These are phyloP conservation scores for Formica selysi DNA, from an alignment of 1,140 invertebrate genomes.

Conservation along the genomic window DNA sequence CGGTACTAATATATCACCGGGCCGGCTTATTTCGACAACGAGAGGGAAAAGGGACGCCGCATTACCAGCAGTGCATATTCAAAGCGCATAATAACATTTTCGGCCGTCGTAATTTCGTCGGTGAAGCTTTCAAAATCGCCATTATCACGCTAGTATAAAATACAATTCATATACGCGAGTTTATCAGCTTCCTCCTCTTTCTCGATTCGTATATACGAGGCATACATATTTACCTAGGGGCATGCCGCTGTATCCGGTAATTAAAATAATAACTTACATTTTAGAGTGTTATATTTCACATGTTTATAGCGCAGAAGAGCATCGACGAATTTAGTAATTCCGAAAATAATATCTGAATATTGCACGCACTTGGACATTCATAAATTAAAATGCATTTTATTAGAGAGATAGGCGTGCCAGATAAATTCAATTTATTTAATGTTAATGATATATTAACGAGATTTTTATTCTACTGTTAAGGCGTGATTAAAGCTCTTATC, in stretches of 20 bases:
- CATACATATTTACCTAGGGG: slow-evolving; percentile 35
- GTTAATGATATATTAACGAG: neutral
- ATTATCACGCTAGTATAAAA: slow-evolving; percentile 47
- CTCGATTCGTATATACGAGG: slow-evolving; percentile 10
- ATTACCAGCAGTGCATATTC: slow-evolving; percentile 58
- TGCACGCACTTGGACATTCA: too few relatives aligned
- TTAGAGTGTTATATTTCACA: slow-evolving; percentile 14
- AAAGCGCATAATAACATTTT: slow-evolving; percentile 56
- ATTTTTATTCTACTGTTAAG: neutral
- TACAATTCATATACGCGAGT: slow-evolving; percentile 41
- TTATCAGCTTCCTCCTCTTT: slow-evolving; percentile 41
- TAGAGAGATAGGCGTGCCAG: neutral
- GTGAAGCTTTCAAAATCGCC: slow-evolving; percentile 55
- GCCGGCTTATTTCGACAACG: slow-evolving; percentile 64
- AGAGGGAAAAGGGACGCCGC: slow-evolving; percentile 46
- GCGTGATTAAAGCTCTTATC: neutral
- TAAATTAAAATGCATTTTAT: neutral
- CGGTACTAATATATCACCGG: slow-evolving; percentile 67
- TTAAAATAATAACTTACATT: slow-evolving; percentile 57
- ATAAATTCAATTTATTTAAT: slow-evolving; percentile 7
- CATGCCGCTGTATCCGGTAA: slow-evolving; percentile 28
- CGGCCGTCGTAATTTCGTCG: slow-evolving; percentile 38
- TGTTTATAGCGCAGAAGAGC: neutral
- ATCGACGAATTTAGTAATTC: neutral
- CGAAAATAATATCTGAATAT: slow-evolving; percentile 7